A percentile compares a stretch with the other conserved stretches of the same genome.
phyloP scores from a whole-genome alignment of 2,113 vertebrate species.

The Puffinus mauretanicus region DNA sequence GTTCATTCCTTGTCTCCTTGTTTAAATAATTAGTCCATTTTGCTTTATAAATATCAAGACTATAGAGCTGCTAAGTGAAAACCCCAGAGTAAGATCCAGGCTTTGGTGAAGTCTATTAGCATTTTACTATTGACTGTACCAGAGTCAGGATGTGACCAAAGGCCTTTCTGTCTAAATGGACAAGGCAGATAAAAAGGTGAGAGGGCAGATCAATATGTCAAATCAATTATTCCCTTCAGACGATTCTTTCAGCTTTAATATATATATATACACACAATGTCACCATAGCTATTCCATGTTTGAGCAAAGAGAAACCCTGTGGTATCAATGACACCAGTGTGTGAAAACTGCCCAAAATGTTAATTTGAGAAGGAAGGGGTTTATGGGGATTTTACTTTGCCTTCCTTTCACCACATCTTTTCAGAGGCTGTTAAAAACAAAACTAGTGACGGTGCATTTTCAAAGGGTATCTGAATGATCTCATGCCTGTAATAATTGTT shows the following conservation, averaged over 20 bases:
- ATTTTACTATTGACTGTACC: background rate
- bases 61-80: background rate
- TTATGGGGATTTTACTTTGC: background rate
- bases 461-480: background rate
- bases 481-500: background rate
- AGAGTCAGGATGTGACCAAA: background rate
- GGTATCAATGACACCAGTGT: too few relatives aligned
- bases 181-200: background rate
- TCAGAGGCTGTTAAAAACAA: background rate
- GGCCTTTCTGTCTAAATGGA: background rate
- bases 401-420: background rate
- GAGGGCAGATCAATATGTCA: background rate
- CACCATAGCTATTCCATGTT: background rate
- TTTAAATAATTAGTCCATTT: slow-evolving; percentile 11
- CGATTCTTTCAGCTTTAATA: background rate
- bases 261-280: background rate
- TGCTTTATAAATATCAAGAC: slow-evolving; percentile 32
- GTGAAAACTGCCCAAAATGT: background rate
- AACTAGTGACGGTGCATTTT: background rate
- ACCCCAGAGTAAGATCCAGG: background rate
- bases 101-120: background rate
- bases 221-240: background rate
- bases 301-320: background rate
- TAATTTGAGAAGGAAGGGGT: background rate
- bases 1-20: background rate